Evolutionary conservation across 2,113 vertebrate species (phyloP), one percentile per base, ranked within the genome.

Genomic region (Pantherophis guttatus): DNA sequence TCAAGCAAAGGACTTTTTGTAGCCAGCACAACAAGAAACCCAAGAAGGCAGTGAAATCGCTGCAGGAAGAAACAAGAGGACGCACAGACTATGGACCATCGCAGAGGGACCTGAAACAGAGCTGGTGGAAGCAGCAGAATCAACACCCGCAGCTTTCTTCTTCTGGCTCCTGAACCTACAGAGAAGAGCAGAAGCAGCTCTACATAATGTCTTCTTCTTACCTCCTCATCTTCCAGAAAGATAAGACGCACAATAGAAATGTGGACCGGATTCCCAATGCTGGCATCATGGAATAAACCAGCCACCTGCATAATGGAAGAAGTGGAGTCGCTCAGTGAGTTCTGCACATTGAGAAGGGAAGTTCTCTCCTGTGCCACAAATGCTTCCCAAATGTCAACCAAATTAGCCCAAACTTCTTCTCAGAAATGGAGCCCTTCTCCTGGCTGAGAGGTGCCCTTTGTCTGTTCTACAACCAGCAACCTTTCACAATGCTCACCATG

Each of bases 261-360:
- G 96, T 99, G 98, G 97, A 99, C 98, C 59, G 98, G 97, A 93
- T 99, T 99, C 94, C 99, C 99, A 1, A 99, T 99, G 96, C 98
- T 99, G 95, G 99, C 97, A 13, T 99, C 98, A 29, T 97, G 98
- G 97, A 98, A 99, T 89, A 99, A 95, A 44, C 99, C 99, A 0
- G 99, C 98, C 94, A 99, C 99, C 99, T 99, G 97, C 21, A 96
- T 94, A 87, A 92, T 23, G 0, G 1, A 12, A 91, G 87, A 88
- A 85, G 58, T 7, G 52, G 26, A 17, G 39, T 44, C 39, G 21
- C 29, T 3, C 50, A 0, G 10, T 52, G 54, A 59, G 17, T 23
- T 8, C 13, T 13, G 15, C 23, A 2, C 24, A 21, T 0, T 17
- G 0, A 39, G 3, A 21, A 86, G 33, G 50, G 1, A 33, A 0